These are phyloP conservation scores for Pipra filicauda DNA, from an alignment of 2,113 vertebrate species.

Conservation along the genomic window DNA sequence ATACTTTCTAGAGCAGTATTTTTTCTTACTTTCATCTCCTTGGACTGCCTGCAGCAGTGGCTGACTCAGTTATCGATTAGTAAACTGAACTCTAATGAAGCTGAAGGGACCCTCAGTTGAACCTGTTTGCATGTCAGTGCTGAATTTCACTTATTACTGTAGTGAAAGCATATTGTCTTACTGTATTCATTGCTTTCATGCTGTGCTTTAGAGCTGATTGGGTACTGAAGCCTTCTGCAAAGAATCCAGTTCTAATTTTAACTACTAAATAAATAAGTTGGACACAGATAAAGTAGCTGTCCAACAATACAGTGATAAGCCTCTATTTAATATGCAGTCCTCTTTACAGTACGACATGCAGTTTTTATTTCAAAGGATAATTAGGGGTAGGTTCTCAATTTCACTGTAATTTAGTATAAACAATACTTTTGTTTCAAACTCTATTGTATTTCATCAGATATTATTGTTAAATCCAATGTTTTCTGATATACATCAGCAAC, in stretches of 20 bases:
- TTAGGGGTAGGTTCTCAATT: background rate
- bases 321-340: background rate
- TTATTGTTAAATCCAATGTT: background rate
- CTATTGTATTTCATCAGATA: background rate
- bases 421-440: background rate
- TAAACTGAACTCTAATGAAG: slow-evolving; percentile 22
- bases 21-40: slow-evolving; percentile 25
- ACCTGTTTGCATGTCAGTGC: background rate
- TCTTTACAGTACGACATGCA: background rate
- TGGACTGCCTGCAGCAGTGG: background rate
- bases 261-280: background rate
- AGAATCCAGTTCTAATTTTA: slow-evolving; percentile 12
- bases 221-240: slow-evolving; percentile 14
- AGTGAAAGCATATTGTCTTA: slow-evolving; percentile 16
- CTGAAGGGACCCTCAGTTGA: background rate
- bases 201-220: background rate
- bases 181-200: background rate
- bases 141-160: slow-evolving; percentile 19
- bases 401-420: background rate
- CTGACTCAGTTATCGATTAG: background rate
- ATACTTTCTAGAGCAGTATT: slow-evolving; percentile 5
- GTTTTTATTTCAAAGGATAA: slow-evolving; percentile 19
- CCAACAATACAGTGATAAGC: background rate
- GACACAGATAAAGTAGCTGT: background rate
- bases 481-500: background rate